Evolutionary conservation across 2,113 vertebrate genomes (phyloP).

Genomic region (Petrocephalus zakoni): DNA sequence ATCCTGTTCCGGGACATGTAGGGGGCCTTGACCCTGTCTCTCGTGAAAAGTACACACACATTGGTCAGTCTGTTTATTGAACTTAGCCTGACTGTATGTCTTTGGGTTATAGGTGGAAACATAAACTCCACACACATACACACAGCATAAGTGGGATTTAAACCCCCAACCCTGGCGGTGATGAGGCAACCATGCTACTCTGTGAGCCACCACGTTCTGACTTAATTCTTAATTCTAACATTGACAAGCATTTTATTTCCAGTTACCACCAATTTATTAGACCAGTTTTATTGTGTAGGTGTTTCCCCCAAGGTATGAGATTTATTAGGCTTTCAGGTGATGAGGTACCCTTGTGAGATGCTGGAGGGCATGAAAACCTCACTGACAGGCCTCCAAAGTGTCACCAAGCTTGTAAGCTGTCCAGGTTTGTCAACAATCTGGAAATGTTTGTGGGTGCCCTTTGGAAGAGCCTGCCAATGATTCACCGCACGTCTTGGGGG

Average conservation of each 20-base stretch:
- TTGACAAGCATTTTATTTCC: background rate
- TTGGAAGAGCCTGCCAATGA: background rate
- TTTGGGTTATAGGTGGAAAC: background rate
- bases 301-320: background rate
- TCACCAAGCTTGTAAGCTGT: background rate
- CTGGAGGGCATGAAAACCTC: background rate
- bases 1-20: background rate
- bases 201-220: background rate
- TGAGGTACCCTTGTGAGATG: background rate
- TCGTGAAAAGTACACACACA: background rate
- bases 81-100: background rate
- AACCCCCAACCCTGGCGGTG: background rate
- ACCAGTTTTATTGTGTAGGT: background rate
- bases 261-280: background rate
- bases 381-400: background rate
- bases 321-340: background rate
- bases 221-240: background rate
- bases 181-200: background rate
- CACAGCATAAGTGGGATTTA: background rate
- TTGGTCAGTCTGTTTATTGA: background rate
- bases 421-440: background rate
- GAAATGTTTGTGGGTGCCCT: background rate
- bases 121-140: background rate
- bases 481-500: background rate
- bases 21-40: background rate